Evolutionary conservation across 2,797 vertebrate species (phyloP).

Genomic region (Enteromius trimaculatus): DNA sequence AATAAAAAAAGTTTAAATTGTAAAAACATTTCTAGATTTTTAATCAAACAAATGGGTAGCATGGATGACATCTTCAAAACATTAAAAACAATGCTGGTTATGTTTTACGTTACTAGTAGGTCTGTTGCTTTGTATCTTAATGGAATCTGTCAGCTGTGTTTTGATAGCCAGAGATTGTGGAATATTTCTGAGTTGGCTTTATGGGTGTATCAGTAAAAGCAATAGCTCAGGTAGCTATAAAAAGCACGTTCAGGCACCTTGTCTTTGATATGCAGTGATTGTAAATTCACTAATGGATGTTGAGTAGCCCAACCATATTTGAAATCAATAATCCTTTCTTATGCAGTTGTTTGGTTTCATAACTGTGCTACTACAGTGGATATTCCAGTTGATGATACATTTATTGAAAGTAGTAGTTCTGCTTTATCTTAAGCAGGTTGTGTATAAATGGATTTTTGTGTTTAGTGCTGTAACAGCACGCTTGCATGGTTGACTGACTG

Average conservation of each 20-base stretch:
- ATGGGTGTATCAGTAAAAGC: constrained; percentile 20
- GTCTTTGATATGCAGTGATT: constrained; percentile 9
- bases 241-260: background rate
- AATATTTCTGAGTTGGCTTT: constrained; percentile 31
- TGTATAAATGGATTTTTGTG: background rate
- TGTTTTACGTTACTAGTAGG: background rate
- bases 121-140: constrained; percentile 43
- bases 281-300: constrained; percentile 51
- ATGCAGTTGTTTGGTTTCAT: constrained; percentile 29
- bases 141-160: constrained; percentile 11
- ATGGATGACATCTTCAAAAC: too few relatives aligned
- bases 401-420: constrained; percentile 7
- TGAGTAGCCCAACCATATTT: constrained; percentile 26
- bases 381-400: background rate
- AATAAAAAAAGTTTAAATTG: background rate
- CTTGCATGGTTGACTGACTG: constrained; percentile 15
- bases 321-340: constrained; percentile 23
- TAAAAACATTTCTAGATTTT: background rate
- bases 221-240: constrained; percentile 22
- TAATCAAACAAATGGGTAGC: background rate
- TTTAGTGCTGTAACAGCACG: background rate
- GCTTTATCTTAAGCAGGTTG: constrained; percentile 1
- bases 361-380: background rate
- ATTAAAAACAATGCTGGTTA: background rate
- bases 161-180: constrained; percentile 11